phyloP scores from a whole-genome alignment of 2,888 invertebrate species.

The Syrista parreyssii region DNA sequence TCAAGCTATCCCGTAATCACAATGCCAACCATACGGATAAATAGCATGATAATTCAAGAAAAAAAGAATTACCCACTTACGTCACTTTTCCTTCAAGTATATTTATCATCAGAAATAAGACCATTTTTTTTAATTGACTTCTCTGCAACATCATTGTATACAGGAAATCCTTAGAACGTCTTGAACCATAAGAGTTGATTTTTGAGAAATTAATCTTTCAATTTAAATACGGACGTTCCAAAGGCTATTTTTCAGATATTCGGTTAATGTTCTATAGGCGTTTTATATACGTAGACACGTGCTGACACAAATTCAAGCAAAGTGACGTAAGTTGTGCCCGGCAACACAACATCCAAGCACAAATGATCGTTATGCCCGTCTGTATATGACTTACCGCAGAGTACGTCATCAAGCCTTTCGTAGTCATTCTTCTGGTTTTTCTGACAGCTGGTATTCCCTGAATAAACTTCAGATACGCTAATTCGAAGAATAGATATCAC shows the following conservation, averaged over 20 bases:
- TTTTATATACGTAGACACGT: neutral
- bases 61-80: neutral
- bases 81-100: neutral
- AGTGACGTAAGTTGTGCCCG: neutral
- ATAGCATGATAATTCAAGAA: neutral
- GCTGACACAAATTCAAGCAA: slow-evolving; percentile 4
- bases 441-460: neutral
- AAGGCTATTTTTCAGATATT: neutral
- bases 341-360: neutral
- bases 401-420: neutral
- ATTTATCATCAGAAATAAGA: neutral
- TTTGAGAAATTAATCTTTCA: neutral
- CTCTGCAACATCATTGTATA: neutral
- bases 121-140: too few species aligned
- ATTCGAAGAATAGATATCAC: neutral
- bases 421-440: neutral
- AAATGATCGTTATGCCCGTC: neutral
- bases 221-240: neutral
- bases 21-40: neutral
- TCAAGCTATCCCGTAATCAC: neutral
- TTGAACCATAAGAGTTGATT: neutral
- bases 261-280: neutral
- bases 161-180: neutral
- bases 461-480: neutral
- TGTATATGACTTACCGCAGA: neutral